Evolutionary conservation across 2,797 vertebrate species (phyloP).

Genomic region (Parauchenoglanis ngamensis): DNA sequence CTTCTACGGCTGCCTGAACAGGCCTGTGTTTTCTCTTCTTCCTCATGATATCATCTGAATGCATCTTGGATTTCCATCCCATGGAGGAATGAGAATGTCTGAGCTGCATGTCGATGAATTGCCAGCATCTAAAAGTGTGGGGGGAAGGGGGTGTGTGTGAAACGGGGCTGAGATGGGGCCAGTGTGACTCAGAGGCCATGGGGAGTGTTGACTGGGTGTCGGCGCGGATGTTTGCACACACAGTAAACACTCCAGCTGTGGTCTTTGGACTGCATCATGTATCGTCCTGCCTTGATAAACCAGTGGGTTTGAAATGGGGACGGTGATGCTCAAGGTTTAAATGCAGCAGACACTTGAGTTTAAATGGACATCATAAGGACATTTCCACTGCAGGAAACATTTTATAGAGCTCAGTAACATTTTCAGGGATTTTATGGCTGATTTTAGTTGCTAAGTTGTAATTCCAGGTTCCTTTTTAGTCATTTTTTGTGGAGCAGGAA

Average conservation of each 20-base stretch:
- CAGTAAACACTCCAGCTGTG: constrained; percentile 40
- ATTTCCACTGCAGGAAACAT: neutral
- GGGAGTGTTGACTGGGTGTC: constrained; percentile 41
- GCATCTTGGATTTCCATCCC: constrained; percentile 52
- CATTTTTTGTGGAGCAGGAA: neutral
- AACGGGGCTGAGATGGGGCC: constrained; percentile 36
- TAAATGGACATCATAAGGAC: neutral
- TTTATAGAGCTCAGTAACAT: neutral
- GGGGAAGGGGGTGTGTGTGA: constrained; percentile 26
- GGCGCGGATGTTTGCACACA: constrained; percentile 17
- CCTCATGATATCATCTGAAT: constrained; percentile 61
- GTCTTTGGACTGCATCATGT: constrained; percentile 56
- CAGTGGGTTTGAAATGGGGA: constrained; percentile 32
- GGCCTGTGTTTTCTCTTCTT: constrained; percentile 42
- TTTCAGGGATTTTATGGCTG: neutral
- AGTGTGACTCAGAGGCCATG: constrained; percentile 50
- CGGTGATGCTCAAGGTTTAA: constrained; percentile 60
- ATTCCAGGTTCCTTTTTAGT: neutral
- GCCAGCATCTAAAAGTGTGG: constrained; percentile 30
- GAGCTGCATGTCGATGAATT: constrained; percentile 64
- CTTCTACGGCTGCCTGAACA: constrained; percentile 38
- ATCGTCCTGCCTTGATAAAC: constrained; percentile 50
- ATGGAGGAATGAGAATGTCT: constrained; percentile 63
- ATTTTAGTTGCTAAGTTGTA: neutral
- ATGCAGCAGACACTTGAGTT: constrained; percentile 49